Conservation (phyloP, 2,797 vertebrate species). For the Gadopsis marmoratus region DNA sequence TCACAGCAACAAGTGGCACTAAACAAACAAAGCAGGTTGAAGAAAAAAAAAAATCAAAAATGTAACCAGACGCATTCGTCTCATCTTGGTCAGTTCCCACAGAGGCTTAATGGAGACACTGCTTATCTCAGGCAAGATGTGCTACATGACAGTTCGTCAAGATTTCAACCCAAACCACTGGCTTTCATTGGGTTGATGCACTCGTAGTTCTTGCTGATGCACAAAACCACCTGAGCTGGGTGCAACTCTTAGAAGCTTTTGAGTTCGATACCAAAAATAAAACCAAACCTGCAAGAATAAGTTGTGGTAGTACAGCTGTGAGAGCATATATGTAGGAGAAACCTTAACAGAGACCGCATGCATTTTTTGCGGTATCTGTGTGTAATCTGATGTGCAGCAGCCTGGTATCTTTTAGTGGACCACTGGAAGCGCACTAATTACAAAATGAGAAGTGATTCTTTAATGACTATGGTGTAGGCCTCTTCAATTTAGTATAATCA, state of each 20-base stretch:
- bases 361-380: constrained; percentile 1
- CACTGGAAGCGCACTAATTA: constrained; percentile 73
- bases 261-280: not conserved
- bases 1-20: not conserved
- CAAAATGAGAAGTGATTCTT: constrained; percentile 80
- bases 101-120: not conserved
- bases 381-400: constrained; percentile 16
- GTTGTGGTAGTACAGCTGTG: accelerated
- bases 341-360: not conserved
- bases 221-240: not conserved
- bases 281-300: not conserved
- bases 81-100: too few species aligned
- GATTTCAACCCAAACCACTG: not conserved
- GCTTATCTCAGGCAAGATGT: not conserved
- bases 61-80: too few species aligned
- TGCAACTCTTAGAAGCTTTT: not conserved
- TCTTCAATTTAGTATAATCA: constrained; percentile 84
- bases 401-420: constrained; percentile 59
- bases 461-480: constrained; percentile 79
- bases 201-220: not conserved
- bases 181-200: not conserved
- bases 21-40: not conserved
- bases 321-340: not conserved
- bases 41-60: too few species aligned
- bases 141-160: not conserved